These are phyloP conservation scores for Nesospiza acunhae DNA, from an alignment of 2,113 vertebrate genomes.

Conservation along the genomic window DNA sequence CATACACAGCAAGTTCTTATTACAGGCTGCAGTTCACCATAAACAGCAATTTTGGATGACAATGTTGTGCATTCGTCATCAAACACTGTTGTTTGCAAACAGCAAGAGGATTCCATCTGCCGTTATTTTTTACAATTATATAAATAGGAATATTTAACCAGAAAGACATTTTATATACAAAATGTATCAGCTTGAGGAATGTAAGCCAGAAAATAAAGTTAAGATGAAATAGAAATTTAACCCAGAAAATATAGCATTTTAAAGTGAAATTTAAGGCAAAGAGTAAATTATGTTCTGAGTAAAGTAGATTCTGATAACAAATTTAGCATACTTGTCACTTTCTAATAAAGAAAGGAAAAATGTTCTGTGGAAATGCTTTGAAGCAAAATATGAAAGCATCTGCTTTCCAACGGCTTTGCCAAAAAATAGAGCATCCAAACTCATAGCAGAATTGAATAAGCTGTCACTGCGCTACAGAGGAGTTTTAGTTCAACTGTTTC, in stretches of 20 bases:
- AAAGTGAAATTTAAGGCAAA: not conserved
- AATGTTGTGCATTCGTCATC: not conserved
- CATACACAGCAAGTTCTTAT: not conserved
- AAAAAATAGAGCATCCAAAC: not conserved
- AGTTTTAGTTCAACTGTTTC: not conserved
- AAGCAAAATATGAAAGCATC: not conserved
- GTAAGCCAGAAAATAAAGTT: not conserved
- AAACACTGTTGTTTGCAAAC: slow-evolving; percentile 7
- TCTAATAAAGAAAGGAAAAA: not conserved
- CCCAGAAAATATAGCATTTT: not conserved
- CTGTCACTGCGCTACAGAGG: not conserved
- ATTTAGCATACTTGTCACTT: not conserved
- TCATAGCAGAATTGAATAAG: not conserved
- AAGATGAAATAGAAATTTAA: not conserved
- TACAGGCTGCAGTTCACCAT: not conserved
- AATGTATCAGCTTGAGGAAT: not conserved
- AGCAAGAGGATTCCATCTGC: not conserved
- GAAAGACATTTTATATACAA: not conserved
- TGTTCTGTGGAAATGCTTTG: not conserved
- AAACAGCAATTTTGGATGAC: slow-evolving; percentile 14
- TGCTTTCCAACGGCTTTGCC: not conserved
- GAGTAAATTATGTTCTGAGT: not conserved
- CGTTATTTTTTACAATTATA: not conserved
- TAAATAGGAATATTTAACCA: not conserved
- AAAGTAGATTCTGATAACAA: not conserved